Evolutionary conservation across 2,888 invertebrate species (phyloP).

Genomic region (Apamea sordens): DNA sequence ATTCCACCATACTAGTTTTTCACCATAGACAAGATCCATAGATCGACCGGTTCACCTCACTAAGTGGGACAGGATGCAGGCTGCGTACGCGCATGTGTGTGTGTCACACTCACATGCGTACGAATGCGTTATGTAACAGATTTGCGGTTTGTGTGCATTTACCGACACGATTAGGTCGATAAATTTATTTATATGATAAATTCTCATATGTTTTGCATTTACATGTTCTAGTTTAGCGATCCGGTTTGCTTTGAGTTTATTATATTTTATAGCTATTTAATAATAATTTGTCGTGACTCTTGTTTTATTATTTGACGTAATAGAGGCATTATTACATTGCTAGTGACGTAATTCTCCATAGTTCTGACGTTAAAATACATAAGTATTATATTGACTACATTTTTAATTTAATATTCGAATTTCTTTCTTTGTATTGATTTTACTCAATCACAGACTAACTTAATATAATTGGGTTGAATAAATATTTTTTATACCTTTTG

Average conservation of each 20-base stretch:
- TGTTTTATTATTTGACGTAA: slow-evolving; percentile 29
- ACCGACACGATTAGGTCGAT: slow-evolving; percentile 59
- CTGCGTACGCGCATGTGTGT: slow-evolving; percentile 65
- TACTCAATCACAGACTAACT: not conserved
- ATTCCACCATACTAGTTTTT: slow-evolving; percentile 66
- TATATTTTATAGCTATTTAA: slow-evolving; percentile 26
- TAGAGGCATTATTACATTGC: slow-evolving; percentile 6
- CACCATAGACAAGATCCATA: slow-evolving; percentile 63
- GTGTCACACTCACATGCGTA: slow-evolving; percentile 27
- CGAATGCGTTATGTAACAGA: slow-evolving; percentile 73
- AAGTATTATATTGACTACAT: not conserved
- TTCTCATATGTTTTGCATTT: slow-evolving; percentile 54
- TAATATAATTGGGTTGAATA: not conserved
- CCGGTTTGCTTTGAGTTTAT: slow-evolving; percentile 52
- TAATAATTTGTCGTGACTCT: slow-evolving; percentile 23
- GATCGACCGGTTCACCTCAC: slow-evolving; percentile 82
- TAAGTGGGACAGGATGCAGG: slow-evolving; percentile 86
- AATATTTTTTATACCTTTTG: slow-evolving; percentile 1
- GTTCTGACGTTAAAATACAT: not conserved
- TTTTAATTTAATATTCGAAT: not conserved
- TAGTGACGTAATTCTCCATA: not conserved
- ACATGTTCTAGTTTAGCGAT: slow-evolving; percentile 55
- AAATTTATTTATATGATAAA: slow-evolving; percentile 62
- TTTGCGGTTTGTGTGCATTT: slow-evolving; percentile 59
- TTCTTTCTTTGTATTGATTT: slow-evolving; percentile 2